Evolutionary conservation across 2,797 vertebrate genomes (phyloP), one percentile per base, ranked within the genome.

Genomic region (Silurus lanzhouensis): DNA sequence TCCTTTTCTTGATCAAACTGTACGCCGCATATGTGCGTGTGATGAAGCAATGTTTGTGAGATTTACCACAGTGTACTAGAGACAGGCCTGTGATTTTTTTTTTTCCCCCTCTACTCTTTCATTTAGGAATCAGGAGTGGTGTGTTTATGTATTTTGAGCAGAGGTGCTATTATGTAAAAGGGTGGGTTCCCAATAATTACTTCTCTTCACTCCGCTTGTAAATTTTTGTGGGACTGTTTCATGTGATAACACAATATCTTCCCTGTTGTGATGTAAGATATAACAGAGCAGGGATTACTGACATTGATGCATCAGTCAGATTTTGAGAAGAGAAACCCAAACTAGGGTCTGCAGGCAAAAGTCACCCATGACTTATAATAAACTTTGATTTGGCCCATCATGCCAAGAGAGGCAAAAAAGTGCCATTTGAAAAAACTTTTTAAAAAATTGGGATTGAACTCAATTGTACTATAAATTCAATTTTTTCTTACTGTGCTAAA

Each of bases 91-190:
- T 72, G 52, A 64, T 52, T 58, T 83, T 76, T 58, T 83, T 76
- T 57, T 12, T 1, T 2, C 17, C 19, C 6, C 6, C 46, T 61
- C 55, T 60, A 44, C 79, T 87, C 71, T 74, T 68, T 83, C 67
- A 82, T 77, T 81, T 61, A 60, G 64, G 8, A 57, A 71, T 3
- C 14, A 83, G 74, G 83, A 85, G 71, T 70, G 66, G 61, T 74
- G 81, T 80, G 79, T 86, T 86, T 89, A 84, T 79, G 84, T 68
- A n/a, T 77, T 76, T 82, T 76, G 2, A 31, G 61, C 60, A 63
- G 64, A 86, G 64, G 38, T 83, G 72, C 57, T 70, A 83, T 83
- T 83, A 86, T 72, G 55, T 46, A 72, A 78, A 78, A 79, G 31
- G 84, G 61, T 60, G 80, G 64, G 55, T 67, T 83, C 72, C 64